These are phyloP conservation scores for Asobara japonica DNA, from an alignment of 1,140 invertebrate species.

Conservation along the genomic window DNA sequence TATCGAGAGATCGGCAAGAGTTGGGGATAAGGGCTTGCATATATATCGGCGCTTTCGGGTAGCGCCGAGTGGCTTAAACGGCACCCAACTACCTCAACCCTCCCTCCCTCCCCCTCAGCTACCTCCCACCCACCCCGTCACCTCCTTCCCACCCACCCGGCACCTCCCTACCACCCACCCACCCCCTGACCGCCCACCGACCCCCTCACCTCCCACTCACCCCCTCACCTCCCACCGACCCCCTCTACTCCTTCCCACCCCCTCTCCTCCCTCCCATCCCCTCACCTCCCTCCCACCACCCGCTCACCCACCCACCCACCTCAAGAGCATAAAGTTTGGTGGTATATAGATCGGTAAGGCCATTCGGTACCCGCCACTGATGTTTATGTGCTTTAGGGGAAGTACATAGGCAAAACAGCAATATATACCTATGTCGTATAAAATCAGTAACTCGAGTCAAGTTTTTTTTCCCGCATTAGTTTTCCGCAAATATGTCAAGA, in stretches of 20 bases:
- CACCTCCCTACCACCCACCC: background rate
- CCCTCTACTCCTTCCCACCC: background rate
- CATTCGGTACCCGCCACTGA: conserved; percentile 6
- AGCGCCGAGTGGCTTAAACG: conserved; percentile 55
- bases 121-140: background rate
- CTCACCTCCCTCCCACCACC: background rate
- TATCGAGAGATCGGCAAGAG: conserved; percentile 57
- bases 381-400: conserved; percentile 12
- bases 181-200: background rate
- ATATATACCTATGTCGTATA: no score
- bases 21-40: conserved; percentile 53
- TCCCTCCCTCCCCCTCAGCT: background rate
- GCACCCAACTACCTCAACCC: conserved; percentile 24
- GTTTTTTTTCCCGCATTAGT: no score
- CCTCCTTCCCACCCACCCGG: no score
- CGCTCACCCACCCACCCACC: background rate
- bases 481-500: no score
- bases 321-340: background rate
- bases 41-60: conserved; percentile 56
- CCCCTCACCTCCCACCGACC: background rate
- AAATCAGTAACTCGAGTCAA: no score
- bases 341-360: background rate
- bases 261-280: no score
- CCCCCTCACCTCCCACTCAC: background rate
- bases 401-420: no score